Base-by-base conservation (phyloP, 2,888 invertebrate species). In the Rhorus exstirpatorius region DNA sequence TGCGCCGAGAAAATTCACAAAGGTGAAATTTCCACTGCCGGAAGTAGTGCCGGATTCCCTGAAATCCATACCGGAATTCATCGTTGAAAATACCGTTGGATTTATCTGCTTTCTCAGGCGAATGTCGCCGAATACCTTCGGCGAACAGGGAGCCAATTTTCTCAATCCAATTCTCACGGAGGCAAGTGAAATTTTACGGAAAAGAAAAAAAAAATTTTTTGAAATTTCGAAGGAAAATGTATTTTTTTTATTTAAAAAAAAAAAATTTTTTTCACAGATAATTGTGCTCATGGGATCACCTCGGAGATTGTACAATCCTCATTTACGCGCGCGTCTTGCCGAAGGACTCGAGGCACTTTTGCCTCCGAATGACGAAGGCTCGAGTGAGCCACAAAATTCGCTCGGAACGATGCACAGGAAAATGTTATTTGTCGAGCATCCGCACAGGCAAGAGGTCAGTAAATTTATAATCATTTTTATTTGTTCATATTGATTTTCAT, bases 231-330 rank as follows among this genome's bases (percentile, higher is more conserved):
- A n/a, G n/a, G n/a, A n/a, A n/a, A n/a, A n/a, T n/a, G n/a, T n/a
- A n/a, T n/a, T n/a, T n/a, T n/a, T n/a, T n/a, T n/a, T n/a, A n/a
- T n/a, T n/a, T n/a, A n/a, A n/a, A n/a, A n/a, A n/a, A n/a, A n/a
- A n/a, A n/a, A n/a, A n/a, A n/a, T n/a, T n/a, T n/a, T 61, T 75
- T 44, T 67, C 55, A 75, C 75, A 92, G 91, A 96, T 98, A 19
- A 93, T 99, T 26, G 95, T 97, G 0, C 97, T 97, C 89, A 99
- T 99, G 98, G 98, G 98, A 0, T 97, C 97, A 70, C 95, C 97
- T 0, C 93, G 95, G 1, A 94, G 97, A 76, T 96, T 98, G 81
- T 96, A 96, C 89, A 99, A 99, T 94, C 99, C 99, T 0, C 99
- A 99, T 93, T 93, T 98, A 77, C 95, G 99, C 81, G 99, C 99